phyloP scores from a whole-genome alignment of 2,113 vertebrate species.

The Potamarius usumacintae region DNA sequence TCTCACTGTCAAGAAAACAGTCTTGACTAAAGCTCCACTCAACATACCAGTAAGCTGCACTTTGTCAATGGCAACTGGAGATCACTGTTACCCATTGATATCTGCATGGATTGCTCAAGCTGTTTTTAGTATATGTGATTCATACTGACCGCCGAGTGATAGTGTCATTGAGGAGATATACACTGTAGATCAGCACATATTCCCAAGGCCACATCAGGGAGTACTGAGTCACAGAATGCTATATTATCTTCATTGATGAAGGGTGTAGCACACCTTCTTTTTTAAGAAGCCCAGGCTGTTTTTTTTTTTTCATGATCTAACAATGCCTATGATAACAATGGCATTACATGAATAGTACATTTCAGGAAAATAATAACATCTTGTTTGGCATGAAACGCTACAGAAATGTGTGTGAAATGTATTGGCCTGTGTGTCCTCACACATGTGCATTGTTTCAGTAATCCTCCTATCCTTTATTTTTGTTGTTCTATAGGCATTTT shows the following conservation, averaged over 20 bases:
- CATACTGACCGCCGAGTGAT: slow-evolving; percentile 6
- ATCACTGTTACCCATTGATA: slow-evolving; percentile 24
- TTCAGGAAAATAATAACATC: neutral
- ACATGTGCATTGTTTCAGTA: neutral
- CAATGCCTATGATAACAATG: neutral
- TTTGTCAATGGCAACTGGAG: slow-evolving; percentile 16
- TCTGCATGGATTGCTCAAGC: slow-evolving; percentile 15
- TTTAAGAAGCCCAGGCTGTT: neutral
- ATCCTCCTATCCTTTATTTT: neutral
- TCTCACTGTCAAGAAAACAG: slow-evolving; percentile 45
- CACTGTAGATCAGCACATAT: neutral
- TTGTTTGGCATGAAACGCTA: neutral
- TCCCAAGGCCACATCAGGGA: slow-evolving; percentile 1
- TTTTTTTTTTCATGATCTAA: neutral
- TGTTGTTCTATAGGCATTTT: slow-evolving; percentile 5
- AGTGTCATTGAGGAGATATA: neutral
- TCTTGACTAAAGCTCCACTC: slow-evolving; percentile 35
- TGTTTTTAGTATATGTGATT: neutral
- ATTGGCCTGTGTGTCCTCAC: neutral
- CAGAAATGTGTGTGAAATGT: neutral
- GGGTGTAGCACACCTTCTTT: neutral
- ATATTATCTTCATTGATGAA: neutral
- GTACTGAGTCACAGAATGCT: neutral
- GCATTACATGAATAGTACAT: neutral
- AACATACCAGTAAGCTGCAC: slow-evolving; percentile 1